A percentile compares a stretch with the other conserved stretches of the same genome.
Conservation (phyloP, 2,113 vertebrate species). For the Maccullochella peelii region DNA sequence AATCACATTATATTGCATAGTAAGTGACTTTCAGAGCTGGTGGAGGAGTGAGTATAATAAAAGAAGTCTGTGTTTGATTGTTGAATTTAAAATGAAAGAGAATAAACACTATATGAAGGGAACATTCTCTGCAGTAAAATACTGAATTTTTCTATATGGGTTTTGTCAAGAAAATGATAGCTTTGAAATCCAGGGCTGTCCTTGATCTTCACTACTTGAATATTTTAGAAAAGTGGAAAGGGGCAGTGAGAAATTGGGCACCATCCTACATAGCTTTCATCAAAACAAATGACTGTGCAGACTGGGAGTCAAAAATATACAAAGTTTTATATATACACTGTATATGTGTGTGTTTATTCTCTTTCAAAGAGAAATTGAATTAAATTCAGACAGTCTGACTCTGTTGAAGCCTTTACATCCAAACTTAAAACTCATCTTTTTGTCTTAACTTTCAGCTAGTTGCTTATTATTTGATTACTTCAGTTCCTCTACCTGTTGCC, state of each 20-base stretch:
- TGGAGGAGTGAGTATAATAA: neutral
- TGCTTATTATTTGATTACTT: neutral
- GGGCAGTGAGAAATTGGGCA: constrained; percentile 35
- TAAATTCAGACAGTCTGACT: neutral
- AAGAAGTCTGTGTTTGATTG: neutral
- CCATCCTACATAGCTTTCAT: constrained; percentile 44
- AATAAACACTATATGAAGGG: neutral
- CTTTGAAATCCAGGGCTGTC: constrained; percentile 56
- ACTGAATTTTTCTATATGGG: neutral
- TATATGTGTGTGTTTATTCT: too few species aligned
- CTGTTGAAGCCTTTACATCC: too few species aligned
- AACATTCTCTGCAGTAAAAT: constrained; percentile 7
- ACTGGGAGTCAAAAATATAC: constrained; percentile 42
- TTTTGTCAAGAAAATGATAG: constrained; percentile 3
- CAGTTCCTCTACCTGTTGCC: neutral
- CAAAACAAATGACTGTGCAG: constrained; percentile 46
- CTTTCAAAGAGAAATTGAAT: too few species aligned
- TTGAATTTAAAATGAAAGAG: constrained; percentile 20
- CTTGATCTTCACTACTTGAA: constrained; percentile 57
- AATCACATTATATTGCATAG: constrained; percentile 1
- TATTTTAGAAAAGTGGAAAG: constrained; percentile 40
- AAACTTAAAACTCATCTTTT: neutral
- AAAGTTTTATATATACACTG: too few species aligned
- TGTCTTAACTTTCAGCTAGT: neutral
- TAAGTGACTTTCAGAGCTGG: constrained; percentile 11